Conservation (phyloP, 2,113 vertebrate genomes). For the Hyperoodon ampullatus region DNA sequence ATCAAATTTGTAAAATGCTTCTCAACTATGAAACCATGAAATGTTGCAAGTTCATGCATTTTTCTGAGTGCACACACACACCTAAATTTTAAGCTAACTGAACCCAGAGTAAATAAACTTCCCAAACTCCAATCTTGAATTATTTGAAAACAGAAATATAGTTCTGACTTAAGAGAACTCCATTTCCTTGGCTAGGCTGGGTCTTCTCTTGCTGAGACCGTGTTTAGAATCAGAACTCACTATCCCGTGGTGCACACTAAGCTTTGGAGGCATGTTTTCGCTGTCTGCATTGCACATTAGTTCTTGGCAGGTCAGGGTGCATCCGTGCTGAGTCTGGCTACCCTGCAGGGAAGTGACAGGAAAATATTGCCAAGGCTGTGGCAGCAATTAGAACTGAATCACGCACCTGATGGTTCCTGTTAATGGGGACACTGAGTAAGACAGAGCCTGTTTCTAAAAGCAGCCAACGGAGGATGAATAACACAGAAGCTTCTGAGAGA, state of each 20-base stretch:
- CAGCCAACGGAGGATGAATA: background rate
- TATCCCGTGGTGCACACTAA: rapidly evolving
- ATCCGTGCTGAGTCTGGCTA: background rate
- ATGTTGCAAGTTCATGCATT: background rate
- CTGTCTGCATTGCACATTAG: background rate
- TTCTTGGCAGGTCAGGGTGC: background rate
- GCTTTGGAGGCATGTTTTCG: background rate
- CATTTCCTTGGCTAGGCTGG: background rate
- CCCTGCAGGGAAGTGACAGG: background rate
- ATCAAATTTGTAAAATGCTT: background rate
- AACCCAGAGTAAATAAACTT: background rate
- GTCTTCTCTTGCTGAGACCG: background rate
- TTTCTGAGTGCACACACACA: background rate
- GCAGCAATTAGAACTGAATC: background rate
- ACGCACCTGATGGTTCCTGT: background rate
- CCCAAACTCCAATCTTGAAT: background rate
- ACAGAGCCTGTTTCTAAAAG: background rate
- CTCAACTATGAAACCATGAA: background rate
- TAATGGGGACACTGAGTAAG: background rate
- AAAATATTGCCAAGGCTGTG: background rate
- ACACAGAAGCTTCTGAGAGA: background rate
- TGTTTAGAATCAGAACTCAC: background rate
- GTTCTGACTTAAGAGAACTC: background rate
- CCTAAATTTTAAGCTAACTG: background rate
- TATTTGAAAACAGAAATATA: background rate